Base-by-base conservation (phyloP, 2,113 vertebrate species). In the Cynopterus brachyotis region DNA sequence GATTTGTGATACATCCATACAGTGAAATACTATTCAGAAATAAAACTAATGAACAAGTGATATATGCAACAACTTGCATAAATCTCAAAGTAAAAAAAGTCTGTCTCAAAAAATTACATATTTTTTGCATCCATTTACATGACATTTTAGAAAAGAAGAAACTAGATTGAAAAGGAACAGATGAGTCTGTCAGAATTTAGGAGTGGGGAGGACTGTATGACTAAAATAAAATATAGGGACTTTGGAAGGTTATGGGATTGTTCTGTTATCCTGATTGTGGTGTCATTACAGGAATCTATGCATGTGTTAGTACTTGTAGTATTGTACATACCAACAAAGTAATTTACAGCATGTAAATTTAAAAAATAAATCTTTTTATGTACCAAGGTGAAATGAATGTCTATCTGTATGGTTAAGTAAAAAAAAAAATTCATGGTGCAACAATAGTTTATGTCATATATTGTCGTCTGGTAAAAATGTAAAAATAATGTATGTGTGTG, bases 101-200 rank as follows among this genome's bases (percentile, higher is more conserved):
- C 42, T 93, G 30, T 84, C 12, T 62, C 53, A n/a, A 78, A 72
- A 84, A 12, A 35, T 93, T 45, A 78, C 3, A 55, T 78, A 57
- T 37, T 89, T 30, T 47, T 78, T 70, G 9, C 6, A 69, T 62
- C 70, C 9, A 69, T 55, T 62, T 72, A 79, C 10, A 81, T 82
- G 47, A 67, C 24, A 82, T 82, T 96, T 93, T 15, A 84, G 37
- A 89, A 93, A 89, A 70, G 20, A 70, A 32, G 62, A 73, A 92
- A 72, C 70, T 79, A 64, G 30, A 84, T 45, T 64, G 30, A 72
- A 82, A 85, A 35, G 62, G 22, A 89, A 84, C 17, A 84, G 20
- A 45, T 45, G 20, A 69, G 69, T 78, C 11, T 60, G 26, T n/a
- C n/a, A 69, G 20, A 57, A 4, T 76, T 84, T 37, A 53, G 11